These are phyloP conservation scores for Oeneis ivallda DNA, from an alignment of 2,888 invertebrate genomes.

Conservation along the genomic window DNA sequence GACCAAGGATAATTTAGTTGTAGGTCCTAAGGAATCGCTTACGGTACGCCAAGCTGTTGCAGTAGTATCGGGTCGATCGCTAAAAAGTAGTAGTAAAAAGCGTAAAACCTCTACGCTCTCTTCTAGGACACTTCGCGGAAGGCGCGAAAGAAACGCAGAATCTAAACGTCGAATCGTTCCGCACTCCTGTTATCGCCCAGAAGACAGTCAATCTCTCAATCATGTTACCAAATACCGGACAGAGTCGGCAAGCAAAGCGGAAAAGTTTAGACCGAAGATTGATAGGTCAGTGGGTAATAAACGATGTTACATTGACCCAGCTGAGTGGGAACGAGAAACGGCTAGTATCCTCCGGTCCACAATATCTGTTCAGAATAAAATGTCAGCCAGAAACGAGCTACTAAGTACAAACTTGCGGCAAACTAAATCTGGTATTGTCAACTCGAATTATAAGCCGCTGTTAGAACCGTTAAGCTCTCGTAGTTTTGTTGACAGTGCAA, in stretches of 20 bases:
- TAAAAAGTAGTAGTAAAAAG: conserved; percentile 70
- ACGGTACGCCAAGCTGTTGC: conserved; percentile 78
- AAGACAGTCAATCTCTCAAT: conserved; percentile 52
- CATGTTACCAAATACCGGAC: conserved; percentile 66
- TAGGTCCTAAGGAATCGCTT: conserved; percentile 63
- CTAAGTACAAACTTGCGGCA: conserved; percentile 52
- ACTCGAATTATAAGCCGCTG: conserved; percentile 50
- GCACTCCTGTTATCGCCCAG: conserved; percentile 71
- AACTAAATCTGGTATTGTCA: conserved; percentile 61
- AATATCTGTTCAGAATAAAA: conserved; percentile 73
- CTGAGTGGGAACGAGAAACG: conserved; percentile 80
- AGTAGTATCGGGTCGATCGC: conserved; percentile 64
- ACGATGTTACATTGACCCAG: conserved; percentile 78
- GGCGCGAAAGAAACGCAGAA: conserved; percentile 72
- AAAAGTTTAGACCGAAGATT: conserved; percentile 57
- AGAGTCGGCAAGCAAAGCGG: conserved; percentile 68
- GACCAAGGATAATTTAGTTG: conserved; percentile 64
- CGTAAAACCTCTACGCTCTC: conserved; percentile 77
- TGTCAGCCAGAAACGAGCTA: conserved; percentile 54
- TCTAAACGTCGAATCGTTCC: conserved; percentile 66
- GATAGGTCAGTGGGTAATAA: conserved; percentile 79
- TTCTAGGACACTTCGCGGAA: conserved; percentile 75
- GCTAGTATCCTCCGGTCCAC: conserved; percentile 78
- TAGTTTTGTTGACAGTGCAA: conserved; percentile 54
- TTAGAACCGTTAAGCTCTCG: conserved; percentile 55